Evolutionary conservation across 2,888 invertebrate species (phyloP).

Genomic region (Aporophyla lueneburgensis): DNA sequence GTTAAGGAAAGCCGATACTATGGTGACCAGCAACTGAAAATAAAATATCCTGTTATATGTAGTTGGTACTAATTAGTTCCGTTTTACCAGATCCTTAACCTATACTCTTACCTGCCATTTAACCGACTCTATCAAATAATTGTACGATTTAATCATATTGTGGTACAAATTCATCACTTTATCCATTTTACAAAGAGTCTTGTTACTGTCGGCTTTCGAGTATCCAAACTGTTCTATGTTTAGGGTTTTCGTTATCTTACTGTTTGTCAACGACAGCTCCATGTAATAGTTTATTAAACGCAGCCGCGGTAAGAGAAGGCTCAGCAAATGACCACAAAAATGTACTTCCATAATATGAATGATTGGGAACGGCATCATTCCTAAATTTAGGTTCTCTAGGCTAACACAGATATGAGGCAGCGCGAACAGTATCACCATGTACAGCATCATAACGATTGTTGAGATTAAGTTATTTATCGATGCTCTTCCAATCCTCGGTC

Average conservation of each 20-base stretch:
- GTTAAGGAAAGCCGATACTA: constrained; percentile 74
- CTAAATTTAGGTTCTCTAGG: constrained; percentile 25
- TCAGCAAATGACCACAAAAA: constrained; percentile 78
- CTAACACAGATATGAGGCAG: constrained; percentile 46
- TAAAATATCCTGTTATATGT: background rate
- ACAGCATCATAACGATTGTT: constrained; percentile 61
- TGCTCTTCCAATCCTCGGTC: constrained; percentile 69
- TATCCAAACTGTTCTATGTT: constrained; percentile 68
- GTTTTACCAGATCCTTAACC: background rate
- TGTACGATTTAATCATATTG: constrained; percentile 75
- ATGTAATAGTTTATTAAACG: constrained; percentile 77
- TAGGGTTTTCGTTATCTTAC: constrained; percentile 56
- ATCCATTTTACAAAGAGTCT: constrained; percentile 72
- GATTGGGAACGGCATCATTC: constrained; percentile 64
- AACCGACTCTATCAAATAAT: constrained; percentile 77
- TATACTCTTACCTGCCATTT: constrained; percentile 80
- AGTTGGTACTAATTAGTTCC: background rate
- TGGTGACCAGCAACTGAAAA: constrained; percentile 67
- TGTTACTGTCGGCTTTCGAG: constrained; percentile 61
- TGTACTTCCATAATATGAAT: constrained; percentile 73
- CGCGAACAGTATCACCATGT: constrained; percentile 53
- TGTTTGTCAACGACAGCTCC: constrained; percentile 71
- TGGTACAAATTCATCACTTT: constrained; percentile 80
- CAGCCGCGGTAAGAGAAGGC: constrained; percentile 75
- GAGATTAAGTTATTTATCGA: constrained; percentile 71